Evolutionary conservation across 2,113 vertebrate genomes (phyloP), one percentile per base, ranked within the genome.

Genomic region (Hippocampus zosterae): DNA sequence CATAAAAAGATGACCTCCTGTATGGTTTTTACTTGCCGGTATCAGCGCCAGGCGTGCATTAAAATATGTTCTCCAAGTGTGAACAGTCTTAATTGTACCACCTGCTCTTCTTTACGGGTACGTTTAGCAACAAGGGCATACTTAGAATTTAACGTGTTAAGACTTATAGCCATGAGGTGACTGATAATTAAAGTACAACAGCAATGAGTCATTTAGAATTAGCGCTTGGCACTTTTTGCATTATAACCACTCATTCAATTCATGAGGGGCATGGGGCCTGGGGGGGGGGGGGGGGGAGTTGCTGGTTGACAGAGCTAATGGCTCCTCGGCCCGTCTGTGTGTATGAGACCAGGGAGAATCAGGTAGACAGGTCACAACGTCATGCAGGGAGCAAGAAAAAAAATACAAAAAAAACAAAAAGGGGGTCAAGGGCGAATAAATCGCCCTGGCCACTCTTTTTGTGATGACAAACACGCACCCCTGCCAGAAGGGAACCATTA

Each of bases 401-500:
- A 41, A 81, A 77, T 46, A 65, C 1, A 44, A 62, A 69, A 89
- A 33, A 33, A 33, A 11, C 10, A 12, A 44, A 3, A 44, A 78
- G 8, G 62, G 84, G 91, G 90, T 91, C 88, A 93, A 92, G 91
- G 92, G 84, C 79, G 11, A 90, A 83, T 90, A 68, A 13, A 73
- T 88, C 75, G 67, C 46, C 72, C 76, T 74, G 74, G 81, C 74
- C 77, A 81, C 67, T 84, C 79, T 88, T 83, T 89, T 91, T 87
- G 90, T 94, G 92, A 94, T 91, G 92, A 93, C 93, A 94, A 93
- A 93, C 91, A 95, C 92, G 87, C 91, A 55, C 25, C 77, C 88
- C 90, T 93, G 89, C 91, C 87, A 92, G 95, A 95, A 92, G 89
- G 92, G 92, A 95, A 94, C 95, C 95, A 95, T 96, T 96, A 96